Evolutionary conservation across 2,113 vertebrate genomes (phyloP), one percentile per base, ranked within the genome.

Genomic region (Machaerirhynchus nigripectus): DNA sequence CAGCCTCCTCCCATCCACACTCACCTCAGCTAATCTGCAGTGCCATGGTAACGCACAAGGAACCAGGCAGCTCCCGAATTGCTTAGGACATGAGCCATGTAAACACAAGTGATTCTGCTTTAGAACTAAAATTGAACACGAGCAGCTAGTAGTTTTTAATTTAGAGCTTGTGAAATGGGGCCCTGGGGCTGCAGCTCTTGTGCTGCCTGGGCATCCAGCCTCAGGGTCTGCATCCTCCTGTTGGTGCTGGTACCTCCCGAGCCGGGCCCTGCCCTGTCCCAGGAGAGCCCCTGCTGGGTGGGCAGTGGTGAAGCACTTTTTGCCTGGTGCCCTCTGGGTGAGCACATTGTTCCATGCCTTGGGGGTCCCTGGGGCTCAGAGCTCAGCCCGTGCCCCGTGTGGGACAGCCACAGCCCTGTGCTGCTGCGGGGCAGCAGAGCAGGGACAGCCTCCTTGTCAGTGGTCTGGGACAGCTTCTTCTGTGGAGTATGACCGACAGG

Each of bases 41-140:
- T 80, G 55, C 94, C 95, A 95, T 96, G 95, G 95, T 83, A 97
- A 96, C 78, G 24, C 78, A 13, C 9, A 37, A 53, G 91, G 57
- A 96, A 23, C 57, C 65, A 94, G 87, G 84, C 91, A 93, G 75
- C 73, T 89, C 90, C 81, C n/a, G 70, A 80, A 81, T 59, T 85
- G 67, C 84, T 91, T 79, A 91, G 87, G 71, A 96, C 78, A 71
- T 11, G 39, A 96, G 82, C 87, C 89, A 44, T 77, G 39, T 94
- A 93, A 90, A 93, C 87, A 85, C 57, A 40, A 94, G 67, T 39
- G 50, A 61, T 87, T 93, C 77, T 69, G 46, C 63, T 63, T 47
- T 37, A 15, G 61, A 61, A 61, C 55, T 83, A 37, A 93, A 90
- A 96, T 61, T 13, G 40, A 93, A 39, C 55, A 55, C 1, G 13